Base-by-base conservation (phyloP, 2,797 vertebrate genomes). In the Aldrovandia affinis region DNA sequence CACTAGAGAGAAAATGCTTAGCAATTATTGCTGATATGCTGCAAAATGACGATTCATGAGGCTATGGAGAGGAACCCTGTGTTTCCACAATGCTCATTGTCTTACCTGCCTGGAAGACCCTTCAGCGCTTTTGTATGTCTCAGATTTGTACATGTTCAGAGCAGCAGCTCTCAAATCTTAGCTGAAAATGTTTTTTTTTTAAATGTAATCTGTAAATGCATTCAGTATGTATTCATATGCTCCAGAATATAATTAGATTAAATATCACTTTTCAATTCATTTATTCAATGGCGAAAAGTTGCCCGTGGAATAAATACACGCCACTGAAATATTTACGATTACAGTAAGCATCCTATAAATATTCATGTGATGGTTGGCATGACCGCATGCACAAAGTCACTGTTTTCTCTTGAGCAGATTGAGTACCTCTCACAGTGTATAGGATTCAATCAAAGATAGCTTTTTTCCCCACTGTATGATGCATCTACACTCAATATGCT, bases 261-360 rank as follows among this genome's bases (percentile, higher is more conserved):
- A 75, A 39, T 9, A n/a, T 44, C 70, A 25, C 36, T 44, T 44
- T 39, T 44, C 70, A 75, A 39, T 75, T 44, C 22, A 75, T 75
- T 75, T 75, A 44, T 75, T 75, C 70, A 75, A 25, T 44, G 8
- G 36, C 7, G 39, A 75, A 22, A 42, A 25, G 22, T 75, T 42
- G 70, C 70, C 70, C 44, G 36, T 44, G 70, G 33, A 75, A 44
- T 1, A 75, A 39, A 75, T 42, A 3, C 20, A 70, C 18, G 65
- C 3, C 65, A n/a, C 18, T 20, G 44, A 42, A 25, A 75, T 70
- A 70, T 70, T 70, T 75, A 22, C 20, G 22, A 75, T 75, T 75
- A 75, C 70, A 75, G 20, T 75, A 75, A 75, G 70, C 70, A 25
- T 75, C 39, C 39, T 25, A 75, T 25, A 25, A 75, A 75, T 75